Evolutionary conservation across 2,113 vertebrate genomes (phyloP), one percentile per base, ranked within the genome.

Genomic region (Monopterus albus): DNA sequence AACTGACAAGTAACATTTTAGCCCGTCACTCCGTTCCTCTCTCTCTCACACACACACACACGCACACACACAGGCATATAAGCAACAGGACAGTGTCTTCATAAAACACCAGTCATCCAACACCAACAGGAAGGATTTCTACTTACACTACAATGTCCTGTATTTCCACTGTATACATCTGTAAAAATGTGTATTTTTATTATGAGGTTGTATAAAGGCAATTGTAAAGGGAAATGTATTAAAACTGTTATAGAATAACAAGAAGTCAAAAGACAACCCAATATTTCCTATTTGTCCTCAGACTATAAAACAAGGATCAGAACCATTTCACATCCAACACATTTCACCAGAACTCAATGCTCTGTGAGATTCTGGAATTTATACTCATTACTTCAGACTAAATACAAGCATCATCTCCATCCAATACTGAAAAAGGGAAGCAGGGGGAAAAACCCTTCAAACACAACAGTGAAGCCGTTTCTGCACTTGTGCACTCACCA

Each of bases 331-430:
- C 33, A 57, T 46, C 7, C 46, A 47, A 38, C 23, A 15, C 33
- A 45, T 38, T 65, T 49, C 45, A 62, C 40, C 33, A 62, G 36
- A 67, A 67, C 21, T 15, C 42, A 20, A 84, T 62, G 53, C 50
- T 80, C 31, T 73, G 56, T 59, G 23, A 80, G 61, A 76, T 59
- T 64, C 51, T 53, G 80, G 73, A 88, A 81, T 76, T 64, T 83
- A 75, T 70, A 59, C 57, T 72, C 51, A 75, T n/a, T n/a, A n/a
- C 46, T 82, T 83, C 40, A 50, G 25, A 69, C 67, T 50, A 88
- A 91, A 90, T 53, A 73, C 43, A 72, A 87, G 85, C 84, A 85
- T 80, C 60, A 70, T 81, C 21, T 42, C 64, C 43, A 35, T 72
- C 69, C 53, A 72, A 68, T 29, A 65, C 46, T 23, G 9, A 66